Evolutionary conservation across 2,797 vertebrate genomes (phyloP).

Genomic region (Dromococcyx pavoninus): DNA sequence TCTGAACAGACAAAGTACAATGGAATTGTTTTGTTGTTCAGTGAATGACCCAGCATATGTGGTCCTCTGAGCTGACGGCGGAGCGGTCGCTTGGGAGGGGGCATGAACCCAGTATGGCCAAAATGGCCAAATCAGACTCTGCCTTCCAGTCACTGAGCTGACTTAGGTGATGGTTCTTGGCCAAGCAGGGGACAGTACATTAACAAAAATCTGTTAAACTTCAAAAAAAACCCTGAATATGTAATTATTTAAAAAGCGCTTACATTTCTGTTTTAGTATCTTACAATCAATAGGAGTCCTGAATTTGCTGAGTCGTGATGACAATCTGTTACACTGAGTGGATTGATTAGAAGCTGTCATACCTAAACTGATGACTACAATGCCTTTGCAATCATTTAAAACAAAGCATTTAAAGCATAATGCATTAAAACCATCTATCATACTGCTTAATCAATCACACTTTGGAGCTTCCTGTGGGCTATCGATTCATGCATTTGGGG

Average conservation of each 20-base stretch:
- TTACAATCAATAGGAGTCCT: not conserved
- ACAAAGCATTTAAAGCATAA: not conserved
- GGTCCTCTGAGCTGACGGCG: not conserved
- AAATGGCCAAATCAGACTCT: not conserved
- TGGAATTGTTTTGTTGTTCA: not conserved
- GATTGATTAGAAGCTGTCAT: not conserved
- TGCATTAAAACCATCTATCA: not conserved
- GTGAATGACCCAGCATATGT: not conserved
- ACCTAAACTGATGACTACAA: not conserved
- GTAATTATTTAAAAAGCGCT: not conserved
- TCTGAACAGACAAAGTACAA: not conserved
- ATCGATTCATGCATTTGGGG: constrained; percentile 33
- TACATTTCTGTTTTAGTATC: not conserved
- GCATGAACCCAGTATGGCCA: not conserved
- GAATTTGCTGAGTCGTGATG: not conserved
- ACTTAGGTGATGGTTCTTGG: not conserved
- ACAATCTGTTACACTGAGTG: not conserved
- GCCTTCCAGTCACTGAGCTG: not conserved
- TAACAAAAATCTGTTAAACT: not conserved
- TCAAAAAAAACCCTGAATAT: not conserved
- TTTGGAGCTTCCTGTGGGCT: constrained; percentile 23
- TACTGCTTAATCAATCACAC: not conserved
- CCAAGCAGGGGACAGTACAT: not conserved
- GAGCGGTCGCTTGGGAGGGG: not conserved
- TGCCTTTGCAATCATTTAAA: not conserved